Base-by-base conservation (phyloP, 2,113 vertebrate species). In the Sitta europaea region DNA sequence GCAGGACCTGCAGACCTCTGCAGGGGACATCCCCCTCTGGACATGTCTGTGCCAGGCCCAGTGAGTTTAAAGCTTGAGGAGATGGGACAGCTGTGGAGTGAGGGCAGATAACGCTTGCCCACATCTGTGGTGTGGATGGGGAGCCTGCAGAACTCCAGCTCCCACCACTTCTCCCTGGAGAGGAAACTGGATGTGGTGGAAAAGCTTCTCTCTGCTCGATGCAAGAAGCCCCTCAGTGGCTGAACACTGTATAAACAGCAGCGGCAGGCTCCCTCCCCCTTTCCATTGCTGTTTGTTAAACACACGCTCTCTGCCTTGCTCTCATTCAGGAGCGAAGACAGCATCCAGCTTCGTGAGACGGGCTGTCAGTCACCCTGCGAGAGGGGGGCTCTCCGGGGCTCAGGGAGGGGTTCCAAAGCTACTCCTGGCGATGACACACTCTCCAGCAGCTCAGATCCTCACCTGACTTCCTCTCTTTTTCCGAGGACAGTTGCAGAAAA, bases 211-310 rank as follows among this genome's bases (percentile, higher is more conserved):
- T 94, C 63, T 88, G 75, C 93, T 96, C 48, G 86, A 94, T 95
- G 94, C 95, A 88, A 97, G 94, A 97, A 97, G 96, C 95, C 96
- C 96, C 94, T 94, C 96, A 97, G 97, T 94, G 96, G 97, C 91
- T 94, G 94, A 96, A 92, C 93, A 96, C 83, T 96, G 95, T 96
- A 97, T 96, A 94, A 97, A 95, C 96, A 97, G 96, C 96, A 96
- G 91, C 96, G 88, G 91, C 78, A 94, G 88, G 90, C 92, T 96
- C 95, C 97, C 96, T 96, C 96, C 95, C 96, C 94, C 84, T 97
- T 96, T 94, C 93, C 94, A 75, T 90, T 91, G 66, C 95, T 93
- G 96, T 95, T 97, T 97, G 96, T 94, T 96, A 97, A 97, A 97
- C 94, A 96, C 94, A 89, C 67, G 86, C 90, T 92, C 93, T 84